These are phyloP conservation scores for Maniola hyperantus DNA, from an alignment of 2,888 invertebrate genomes.

Conservation along the genomic window DNA sequence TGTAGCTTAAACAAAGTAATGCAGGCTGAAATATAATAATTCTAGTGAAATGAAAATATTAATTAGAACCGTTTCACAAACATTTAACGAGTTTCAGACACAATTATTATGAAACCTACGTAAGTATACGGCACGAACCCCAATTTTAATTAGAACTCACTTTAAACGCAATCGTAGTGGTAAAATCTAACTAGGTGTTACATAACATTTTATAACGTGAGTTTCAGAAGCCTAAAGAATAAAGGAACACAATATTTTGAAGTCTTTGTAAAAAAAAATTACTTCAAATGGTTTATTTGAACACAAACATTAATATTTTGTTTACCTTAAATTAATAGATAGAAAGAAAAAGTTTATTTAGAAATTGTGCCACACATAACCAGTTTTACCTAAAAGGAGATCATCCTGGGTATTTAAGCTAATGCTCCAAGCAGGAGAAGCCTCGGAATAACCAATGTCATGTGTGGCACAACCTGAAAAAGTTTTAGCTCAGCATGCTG, in stretches of 20 bases:
- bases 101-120: constrained; percentile 14
- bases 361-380: no score
- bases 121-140: constrained; percentile 9
- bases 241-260: not conserved
- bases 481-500: no score
- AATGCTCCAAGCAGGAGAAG: no score
- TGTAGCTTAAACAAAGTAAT: not conserved
- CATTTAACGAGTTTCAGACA: constrained; percentile 19
- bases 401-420: no score
- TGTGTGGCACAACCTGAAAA: no score
- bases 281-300: not conserved
- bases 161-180: constrained; percentile 2
- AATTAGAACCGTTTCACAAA: constrained; percentile 21
- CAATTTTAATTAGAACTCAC: constrained; percentile 22
- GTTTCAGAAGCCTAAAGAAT: not conserved
- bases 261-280: not conserved
- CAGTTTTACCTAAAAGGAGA: no score
- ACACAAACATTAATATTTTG: not conserved
- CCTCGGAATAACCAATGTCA: no score
- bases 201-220: not conserved
- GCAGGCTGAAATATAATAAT: not conserved
- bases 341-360: no score
- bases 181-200: constrained; percentile 10
- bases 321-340: not conserved
- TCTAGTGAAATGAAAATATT: constrained; percentile 19